phyloP scores from a whole-genome alignment of 2,113 vertebrate genomes.

The Leiothrix lutea region DNA sequence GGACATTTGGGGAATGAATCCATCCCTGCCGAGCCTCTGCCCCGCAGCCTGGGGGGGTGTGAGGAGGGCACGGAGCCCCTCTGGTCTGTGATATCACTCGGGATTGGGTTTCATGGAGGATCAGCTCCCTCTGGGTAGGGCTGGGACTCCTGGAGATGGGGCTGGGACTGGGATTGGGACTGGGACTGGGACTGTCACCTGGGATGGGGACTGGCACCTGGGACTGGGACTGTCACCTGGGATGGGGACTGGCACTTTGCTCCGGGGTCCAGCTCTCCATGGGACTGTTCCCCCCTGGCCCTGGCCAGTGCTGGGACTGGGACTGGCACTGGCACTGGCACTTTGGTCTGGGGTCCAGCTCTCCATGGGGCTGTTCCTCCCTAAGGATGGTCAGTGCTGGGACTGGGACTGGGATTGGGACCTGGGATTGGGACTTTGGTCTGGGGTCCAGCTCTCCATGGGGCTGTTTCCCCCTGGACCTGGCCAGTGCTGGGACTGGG shows the following conservation, averaged over 20 bases:
- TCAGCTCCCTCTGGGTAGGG: not conserved
- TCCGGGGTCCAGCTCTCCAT: too few relatives aligned
- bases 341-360: too few relatives aligned
- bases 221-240: not conserved
- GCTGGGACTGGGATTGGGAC: not conserved
- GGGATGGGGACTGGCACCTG: not conserved
- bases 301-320: not conserved
- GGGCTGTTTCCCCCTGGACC: not conserved
- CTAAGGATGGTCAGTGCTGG: too few relatives aligned
- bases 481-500: too few relatives aligned
- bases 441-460: not conserved
- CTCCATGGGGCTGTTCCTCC: too few relatives aligned
- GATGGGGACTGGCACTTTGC: not conserved
- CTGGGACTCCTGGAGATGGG: not conserved
- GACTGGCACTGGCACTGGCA: not conserved
- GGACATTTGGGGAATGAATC: not conserved
- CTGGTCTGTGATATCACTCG: fast-evolving
- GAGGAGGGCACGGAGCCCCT: not conserved
- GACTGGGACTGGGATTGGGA: not conserved
- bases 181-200: not conserved
- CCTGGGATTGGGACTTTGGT: not conserved
- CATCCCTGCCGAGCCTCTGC: not conserved
- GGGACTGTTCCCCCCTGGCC: too few relatives aligned
- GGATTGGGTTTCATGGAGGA: fast-evolving
- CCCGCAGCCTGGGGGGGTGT: not conserved